phyloP scores from a whole-genome alignment of 2,113 vertebrate genomes.

The Cercopithecus mona region DNA sequence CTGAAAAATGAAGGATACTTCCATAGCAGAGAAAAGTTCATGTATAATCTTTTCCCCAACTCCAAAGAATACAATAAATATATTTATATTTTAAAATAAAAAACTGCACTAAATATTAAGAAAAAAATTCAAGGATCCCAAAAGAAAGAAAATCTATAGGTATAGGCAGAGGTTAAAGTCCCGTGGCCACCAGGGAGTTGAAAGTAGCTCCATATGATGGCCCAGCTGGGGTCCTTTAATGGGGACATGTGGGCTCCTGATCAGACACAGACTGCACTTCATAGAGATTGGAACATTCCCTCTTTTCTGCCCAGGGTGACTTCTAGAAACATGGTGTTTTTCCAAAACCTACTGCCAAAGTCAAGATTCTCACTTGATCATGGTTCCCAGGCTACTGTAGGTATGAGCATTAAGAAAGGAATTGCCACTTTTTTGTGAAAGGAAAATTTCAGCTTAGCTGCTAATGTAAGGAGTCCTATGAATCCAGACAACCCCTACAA shows the following conservation, averaged over 20 bases:
- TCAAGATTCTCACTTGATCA: background rate
- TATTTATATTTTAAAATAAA: slow-evolving; percentile 44
- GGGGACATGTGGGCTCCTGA: background rate
- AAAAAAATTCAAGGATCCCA: background rate
- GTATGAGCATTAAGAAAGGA: background rate
- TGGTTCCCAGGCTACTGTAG: background rate
- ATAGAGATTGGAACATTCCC: background rate
- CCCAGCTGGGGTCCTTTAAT: background rate
- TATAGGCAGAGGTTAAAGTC: background rate
- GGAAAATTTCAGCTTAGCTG: background rate
- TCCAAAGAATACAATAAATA: background rate
- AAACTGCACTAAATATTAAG: slow-evolving; percentile 8
- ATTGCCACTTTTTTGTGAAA: background rate
- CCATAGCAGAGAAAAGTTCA: background rate
- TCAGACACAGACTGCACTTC: background rate
- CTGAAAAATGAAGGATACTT: background rate
- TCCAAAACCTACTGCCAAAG: background rate
- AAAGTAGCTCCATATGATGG: too few species aligned
- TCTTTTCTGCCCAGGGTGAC: background rate
- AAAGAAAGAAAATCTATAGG: background rate
- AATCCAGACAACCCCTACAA: background rate
- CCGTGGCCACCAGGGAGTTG: background rate
- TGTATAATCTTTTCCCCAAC: background rate
- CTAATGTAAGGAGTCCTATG: background rate
- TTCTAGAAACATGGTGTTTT: background rate